Percentiles rank a stretch among this genome's conserved stretches.
Conservation (phyloP, 2,888 invertebrate species). For the Sminthurinus aureus region DNA sequence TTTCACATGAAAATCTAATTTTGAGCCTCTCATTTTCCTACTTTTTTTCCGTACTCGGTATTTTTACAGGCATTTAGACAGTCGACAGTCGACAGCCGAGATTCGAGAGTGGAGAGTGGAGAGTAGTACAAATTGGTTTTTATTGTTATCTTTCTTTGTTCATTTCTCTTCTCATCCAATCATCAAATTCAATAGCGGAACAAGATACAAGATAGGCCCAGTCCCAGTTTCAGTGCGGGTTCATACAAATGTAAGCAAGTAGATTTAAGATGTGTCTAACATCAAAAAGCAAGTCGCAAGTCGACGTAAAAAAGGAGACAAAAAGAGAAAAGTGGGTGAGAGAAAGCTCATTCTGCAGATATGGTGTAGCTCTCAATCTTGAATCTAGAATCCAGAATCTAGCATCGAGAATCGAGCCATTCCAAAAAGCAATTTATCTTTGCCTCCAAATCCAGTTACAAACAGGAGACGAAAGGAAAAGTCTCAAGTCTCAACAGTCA, state of each 20-base stretch:
- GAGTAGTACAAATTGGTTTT: constrained; percentile 5
- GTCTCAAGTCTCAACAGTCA: too few species aligned
- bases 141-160: constrained; percentile 13
- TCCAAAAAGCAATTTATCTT: constrained; percentile 1
- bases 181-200: not conserved
- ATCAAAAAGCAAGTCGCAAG: too few species aligned
- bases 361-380: too few species aligned
- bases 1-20: not conserved
- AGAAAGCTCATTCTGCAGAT: too few species aligned
- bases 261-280: too few species aligned
- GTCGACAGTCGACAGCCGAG: too few species aligned
- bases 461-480: not conserved
- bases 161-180: not conserved
- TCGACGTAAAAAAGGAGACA: too few species aligned
- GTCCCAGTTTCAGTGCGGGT: not conserved
- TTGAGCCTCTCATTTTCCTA: not conserved
- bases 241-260: too few species aligned
- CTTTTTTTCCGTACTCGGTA: too few species aligned
- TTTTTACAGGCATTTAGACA: too few species aligned
- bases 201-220: not conserved
- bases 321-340: too few species aligned
- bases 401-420: not conserved
- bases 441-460: not conserved
- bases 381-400: too few species aligned
- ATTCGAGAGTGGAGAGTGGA: not conserved